Base-by-base conservation (phyloP, 2,888 invertebrate genomes). In the Tenthredo amoena region DNA sequence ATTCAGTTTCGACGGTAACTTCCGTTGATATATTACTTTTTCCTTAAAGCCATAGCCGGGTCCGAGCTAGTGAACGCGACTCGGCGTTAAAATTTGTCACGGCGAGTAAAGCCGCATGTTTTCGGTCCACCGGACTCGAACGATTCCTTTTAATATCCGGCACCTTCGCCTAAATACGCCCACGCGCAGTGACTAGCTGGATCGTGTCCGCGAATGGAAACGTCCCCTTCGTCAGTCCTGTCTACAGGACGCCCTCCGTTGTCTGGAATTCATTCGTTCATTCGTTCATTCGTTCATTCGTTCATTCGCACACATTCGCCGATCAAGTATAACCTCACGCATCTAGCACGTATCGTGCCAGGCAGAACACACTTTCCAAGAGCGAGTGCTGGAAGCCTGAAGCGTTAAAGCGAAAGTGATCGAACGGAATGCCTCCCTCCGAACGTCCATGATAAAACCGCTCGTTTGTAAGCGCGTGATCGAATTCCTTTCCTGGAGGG, bases 401-500 rank as follows among this genome's bases (percentile, higher is more conserved):
- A 81, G 85, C 34, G 85, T 85, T 85, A 85, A 85, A 79, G 85
- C 65, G 85, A 85, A 77, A 85, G 79, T 65, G 85, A 85, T 85
- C 85, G 79, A 85, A 85, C 85, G 85, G 85, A 85, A 85, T 85
- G 74, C 76, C 68, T 26, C 76, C 79, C 50, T 47, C 62, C 76
- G 65, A 77, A 68, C 85, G 85, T 85, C 85, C 85, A 85, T 85
- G 85, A 85, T 85, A 85, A 85, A 85, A 85, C 85, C 77, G 85
- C 85, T 85, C 85, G 85, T 85, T 85, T 85, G 85, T 85, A 85
- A 85, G 85, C 85, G 85, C 85, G 85, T 85, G 85, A 85, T 85
- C 85, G 85, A 85, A 85, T 85, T 85, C 85, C 85, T 85, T 85
- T 85, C 85, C 81, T 68, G 79, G 85, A 85, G 85, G 85, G 85